phyloP scores from a whole-genome alignment of 1,140 invertebrate species.

The Diorhabda elongata region DNA sequence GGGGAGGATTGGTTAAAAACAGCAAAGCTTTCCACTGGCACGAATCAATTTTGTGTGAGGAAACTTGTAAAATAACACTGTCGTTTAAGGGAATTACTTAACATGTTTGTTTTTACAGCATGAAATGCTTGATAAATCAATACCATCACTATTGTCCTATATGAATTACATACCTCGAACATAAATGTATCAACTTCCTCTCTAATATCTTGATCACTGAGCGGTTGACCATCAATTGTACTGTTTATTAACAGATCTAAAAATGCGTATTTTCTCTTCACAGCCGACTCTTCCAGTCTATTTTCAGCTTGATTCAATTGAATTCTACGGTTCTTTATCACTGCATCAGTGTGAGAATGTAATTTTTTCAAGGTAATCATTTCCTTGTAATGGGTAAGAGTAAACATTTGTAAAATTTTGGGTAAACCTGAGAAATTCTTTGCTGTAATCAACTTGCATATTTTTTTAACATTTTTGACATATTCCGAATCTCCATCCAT shows the following conservation, averaged over 20 bases:
- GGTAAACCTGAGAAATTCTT: neutral
- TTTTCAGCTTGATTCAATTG: constrained; percentile 22
- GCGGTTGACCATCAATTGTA: constrained; percentile 52
- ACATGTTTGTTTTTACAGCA: too few species aligned
- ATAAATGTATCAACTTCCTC: constrained; percentile 85
- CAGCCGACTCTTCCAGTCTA: constrained; percentile 32
- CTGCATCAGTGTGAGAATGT: constrained; percentile 48
- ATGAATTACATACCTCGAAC: constrained; percentile 59
- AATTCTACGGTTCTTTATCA: constrained; percentile 38
- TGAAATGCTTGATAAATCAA: too few species aligned
- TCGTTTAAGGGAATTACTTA: too few species aligned
- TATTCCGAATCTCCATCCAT: constrained; percentile 66
- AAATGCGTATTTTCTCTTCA: constrained; percentile 62
- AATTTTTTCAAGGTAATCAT: constrained; percentile 53
- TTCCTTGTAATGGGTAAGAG: constrained; percentile 37
- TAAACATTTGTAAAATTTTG: constrained; percentile 26
- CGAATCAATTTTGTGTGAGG: too few species aligned
- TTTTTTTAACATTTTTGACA: constrained; percentile 63
- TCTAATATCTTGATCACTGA: constrained; percentile 64
- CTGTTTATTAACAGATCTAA: constrained; percentile 67
- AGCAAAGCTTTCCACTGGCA: too few species aligned
- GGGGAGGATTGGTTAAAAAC: too few species aligned
- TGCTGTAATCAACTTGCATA: constrained; percentile 46
- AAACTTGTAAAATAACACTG: too few species aligned
- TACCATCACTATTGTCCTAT: too few species aligned